Evolutionary conservation across 2,888 invertebrate species (phyloP), one percentile per base, ranked within the genome.

Genomic region (Selenia dentaria): DNA sequence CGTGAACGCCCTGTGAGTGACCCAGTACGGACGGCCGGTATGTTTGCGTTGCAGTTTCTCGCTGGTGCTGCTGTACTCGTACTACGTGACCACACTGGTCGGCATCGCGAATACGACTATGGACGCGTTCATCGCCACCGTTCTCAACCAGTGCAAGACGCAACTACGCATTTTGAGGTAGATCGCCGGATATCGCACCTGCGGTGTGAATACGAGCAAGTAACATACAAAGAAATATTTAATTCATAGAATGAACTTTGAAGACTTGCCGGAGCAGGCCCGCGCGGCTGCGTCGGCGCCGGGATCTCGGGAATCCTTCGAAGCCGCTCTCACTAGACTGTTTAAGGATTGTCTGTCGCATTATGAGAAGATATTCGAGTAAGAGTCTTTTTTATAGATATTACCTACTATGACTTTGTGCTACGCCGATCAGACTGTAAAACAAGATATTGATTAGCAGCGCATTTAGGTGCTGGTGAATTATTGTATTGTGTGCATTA

Each of bases 31-130:
- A n/a, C n/a, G n/a, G n/a, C n/a, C n/a, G n/a, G n/a, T n/a, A n/a
- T n/a, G n/a, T n/a, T n/a, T n/a, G n/a, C n/a, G n/a, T n/a, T n/a
- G n/a, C 61, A 87, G 88, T 50, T 88, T 89, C 50, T 44, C 51
- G 2, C 16, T 61, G 32, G 71, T 80, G 39, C 60, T 87, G 50
- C 33, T 74, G 41, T 89, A 88, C 61, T 82, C 88, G 32, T 83
- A 76, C 70, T 80, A 79, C 63, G 82, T 78, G 31, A 88, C 84
- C 1, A 74, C 87, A n/a, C 64, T 89, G 41, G 83, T 86, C 18
- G 89, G 81, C 22, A 72, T 89, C 33, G 88, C 86, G n/a, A 89
- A 89, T 59, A 90, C 89, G 12, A 86, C 86, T 3, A 87, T 85
- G 86, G 89, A 90, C 40, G 88, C 87, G 0, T 84, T 89, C 54